Evolutionary conservation across 2,888 invertebrate species (phyloP), one percentile per base, ranked within the genome.

Genomic region (Cataglyphis altisquamis): DNA sequence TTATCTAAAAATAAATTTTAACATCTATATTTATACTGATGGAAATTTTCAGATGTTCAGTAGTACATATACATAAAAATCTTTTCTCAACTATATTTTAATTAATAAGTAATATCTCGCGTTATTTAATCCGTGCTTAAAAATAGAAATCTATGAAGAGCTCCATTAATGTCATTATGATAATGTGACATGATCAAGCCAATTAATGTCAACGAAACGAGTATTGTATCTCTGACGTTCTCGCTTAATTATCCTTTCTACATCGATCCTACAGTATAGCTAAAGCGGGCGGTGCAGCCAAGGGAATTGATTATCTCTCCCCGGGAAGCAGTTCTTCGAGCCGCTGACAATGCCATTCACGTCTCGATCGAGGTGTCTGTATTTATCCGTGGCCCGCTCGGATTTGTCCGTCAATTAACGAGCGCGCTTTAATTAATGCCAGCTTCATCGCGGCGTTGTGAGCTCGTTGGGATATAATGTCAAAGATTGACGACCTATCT

Each of bases 391-490:
- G 41, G 82, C 84, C 82, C 75, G 74, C n/a, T 74, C 67, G 82
- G 86, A 88, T 86, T 88, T 87, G 77, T 88, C 73, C 85, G 83
- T 86, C 90, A 87, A 90, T 89, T 89, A 89, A 88, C 90, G 86
- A 62, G 80, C 84, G 85, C 82, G 85, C 90, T 83, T 87, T 89
- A 89, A 90, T 90, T 90, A 87, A 88, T 90, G 81, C 88, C 85
- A 70, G 32, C 86, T 63, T 64, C 83, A 62, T 78, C 64, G 55
- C 48, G 36, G 25, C 70, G 55, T 64, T 52, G 67, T 62, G 62
- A 15, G 45, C 67, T 70, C 57, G 83, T 86, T 64, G 78, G 66
- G 84, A 90, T 86, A 88, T 87, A 89, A 89, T 88, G 83, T 90
- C 90, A 86, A 88, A 88, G 86, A 80, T 80, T 80, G 70, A 80